These are phyloP conservation scores for Drosophila quasianomalipes DNA, from an alignment of 2,888 invertebrate genomes.

Conservation along the genomic window DNA sequence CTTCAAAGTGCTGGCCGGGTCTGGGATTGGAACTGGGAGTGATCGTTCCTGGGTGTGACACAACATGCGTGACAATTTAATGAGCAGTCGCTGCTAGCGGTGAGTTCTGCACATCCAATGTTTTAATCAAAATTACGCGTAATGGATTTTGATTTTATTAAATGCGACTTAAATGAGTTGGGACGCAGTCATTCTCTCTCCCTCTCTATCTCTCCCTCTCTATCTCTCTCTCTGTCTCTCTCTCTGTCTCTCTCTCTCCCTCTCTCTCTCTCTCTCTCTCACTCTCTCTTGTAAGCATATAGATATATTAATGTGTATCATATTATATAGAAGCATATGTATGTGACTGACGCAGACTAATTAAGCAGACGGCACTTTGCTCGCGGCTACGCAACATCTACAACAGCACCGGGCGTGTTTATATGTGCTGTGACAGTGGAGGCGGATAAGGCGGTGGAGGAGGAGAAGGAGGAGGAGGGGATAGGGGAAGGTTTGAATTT, in stretches of 20 bases:
- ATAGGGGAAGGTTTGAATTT: slow-evolving; percentile 5
- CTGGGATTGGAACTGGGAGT: slow-evolving; percentile 8
- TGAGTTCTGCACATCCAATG: slow-evolving; percentile 54
- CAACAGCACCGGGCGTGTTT: slow-evolving; percentile 70
- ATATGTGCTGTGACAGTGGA: slow-evolving; percentile 9
- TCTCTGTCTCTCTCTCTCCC: neutral
- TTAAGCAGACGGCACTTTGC: slow-evolving; percentile 79
- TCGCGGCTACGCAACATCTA: slow-evolving; percentile 81
- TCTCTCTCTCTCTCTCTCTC: neutral
- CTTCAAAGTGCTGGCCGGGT: slow-evolving; percentile 64
- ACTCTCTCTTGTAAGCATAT: neutral
- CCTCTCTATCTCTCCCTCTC: neutral
- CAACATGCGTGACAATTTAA: slow-evolving; percentile 85
- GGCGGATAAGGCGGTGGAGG: neutral
- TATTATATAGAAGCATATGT: neutral
- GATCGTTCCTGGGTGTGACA: slow-evolving; percentile 36
- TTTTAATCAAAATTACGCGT: slow-evolving; percentile 80
- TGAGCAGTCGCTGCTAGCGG: slow-evolving; percentile 70
- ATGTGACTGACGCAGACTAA: slow-evolving; percentile 67
- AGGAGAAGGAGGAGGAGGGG: neutral
- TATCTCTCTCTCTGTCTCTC: neutral
- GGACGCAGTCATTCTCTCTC: slow-evolving; percentile 33
- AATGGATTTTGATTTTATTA: slow-evolving; percentile 82
- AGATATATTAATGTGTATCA: neutral
- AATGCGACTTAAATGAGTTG: slow-evolving; percentile 81